These are phyloP conservation scores for Chionomys nivalis DNA, from an alignment of 2,113 vertebrate genomes.

Conservation along the genomic window DNA sequence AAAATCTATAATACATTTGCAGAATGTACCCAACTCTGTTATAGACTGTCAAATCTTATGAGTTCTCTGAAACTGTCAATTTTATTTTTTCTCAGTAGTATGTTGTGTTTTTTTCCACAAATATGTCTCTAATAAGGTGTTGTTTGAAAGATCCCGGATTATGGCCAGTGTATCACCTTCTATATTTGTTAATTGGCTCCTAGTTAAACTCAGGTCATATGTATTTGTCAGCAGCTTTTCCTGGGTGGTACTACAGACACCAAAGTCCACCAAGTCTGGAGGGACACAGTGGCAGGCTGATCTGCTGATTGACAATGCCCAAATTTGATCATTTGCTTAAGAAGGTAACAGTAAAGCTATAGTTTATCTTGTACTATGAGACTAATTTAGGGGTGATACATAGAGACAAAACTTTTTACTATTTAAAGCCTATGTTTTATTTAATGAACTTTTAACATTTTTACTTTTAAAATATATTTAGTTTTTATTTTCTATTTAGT, in stretches of 20 bases:
- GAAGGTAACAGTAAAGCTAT: neutral
- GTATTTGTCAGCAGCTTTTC: neutral
- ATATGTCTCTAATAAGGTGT: neutral
- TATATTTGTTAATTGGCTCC: neutral
- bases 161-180: neutral
- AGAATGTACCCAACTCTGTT: neutral
- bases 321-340: neutral
- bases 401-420: neutral
- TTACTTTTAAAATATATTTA: neutral
- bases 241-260: neutral
- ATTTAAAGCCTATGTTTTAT: neutral
- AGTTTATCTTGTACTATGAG: neutral
- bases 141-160: neutral
- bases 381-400: neutral
- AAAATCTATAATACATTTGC: neutral
- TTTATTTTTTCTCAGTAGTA: neutral
- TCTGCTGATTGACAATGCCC: neutral
- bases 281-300: accelerated
- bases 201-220: neutral
- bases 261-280: neutral
- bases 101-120: neutral
- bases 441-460: neutral
- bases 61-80: neutral
- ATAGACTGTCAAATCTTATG: neutral
- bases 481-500: neutral